Percentiles rank a stretch among this genome's conserved stretches.
These are phyloP conservation scores for Orientallactaga bullata DNA, from an alignment of 2,113 vertebrate species.

Conservation along the genomic window DNA sequence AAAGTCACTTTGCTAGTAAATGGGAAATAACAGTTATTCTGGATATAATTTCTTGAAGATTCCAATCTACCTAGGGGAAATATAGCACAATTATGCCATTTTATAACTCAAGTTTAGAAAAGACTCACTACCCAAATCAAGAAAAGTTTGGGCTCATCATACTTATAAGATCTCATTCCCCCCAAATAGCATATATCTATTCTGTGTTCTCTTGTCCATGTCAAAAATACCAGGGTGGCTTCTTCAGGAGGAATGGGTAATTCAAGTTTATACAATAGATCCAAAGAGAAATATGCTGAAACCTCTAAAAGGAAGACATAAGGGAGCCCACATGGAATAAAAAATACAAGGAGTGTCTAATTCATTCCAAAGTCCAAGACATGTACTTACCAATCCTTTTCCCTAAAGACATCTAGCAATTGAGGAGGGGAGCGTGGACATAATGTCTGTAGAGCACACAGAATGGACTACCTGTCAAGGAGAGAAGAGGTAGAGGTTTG, in stretches of 20 bases:
- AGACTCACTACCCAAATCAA: constrained; percentile 36
- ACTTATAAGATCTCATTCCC: constrained; percentile 36
- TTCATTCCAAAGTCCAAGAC: constrained; percentile 58
- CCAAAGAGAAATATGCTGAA: constrained; percentile 27
- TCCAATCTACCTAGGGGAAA: constrained; percentile 60
- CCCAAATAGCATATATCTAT: not conserved
- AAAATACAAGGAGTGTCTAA: constrained; percentile 50
- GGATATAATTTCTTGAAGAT: constrained; percentile 72
- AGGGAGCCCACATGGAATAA: constrained; percentile 45
- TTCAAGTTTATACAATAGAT: constrained; percentile 1
- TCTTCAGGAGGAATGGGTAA: constrained; percentile 49
- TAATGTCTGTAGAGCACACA: constrained; percentile 28
- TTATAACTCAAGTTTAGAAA: constrained; percentile 68
- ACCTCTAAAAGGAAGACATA: constrained; percentile 40
- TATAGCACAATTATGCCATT: constrained; percentile 15
- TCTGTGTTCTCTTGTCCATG: constrained; percentile 2
- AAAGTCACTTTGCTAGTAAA: constrained; percentile 41
- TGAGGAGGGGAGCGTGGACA: not conserved
- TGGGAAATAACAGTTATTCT: constrained; percentile 34
- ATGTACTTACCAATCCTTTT: constrained; percentile 26
- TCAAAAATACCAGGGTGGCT: constrained; percentile 36
- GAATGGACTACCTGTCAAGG: constrained; percentile 36
- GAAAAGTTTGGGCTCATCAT: constrained; percentile 43
- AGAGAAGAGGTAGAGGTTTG: constrained; percentile 49
- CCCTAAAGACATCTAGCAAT: not conserved